phyloP scores from a whole-genome alignment of 2,888 invertebrate species.

The Drosophila colorata region DNA sequence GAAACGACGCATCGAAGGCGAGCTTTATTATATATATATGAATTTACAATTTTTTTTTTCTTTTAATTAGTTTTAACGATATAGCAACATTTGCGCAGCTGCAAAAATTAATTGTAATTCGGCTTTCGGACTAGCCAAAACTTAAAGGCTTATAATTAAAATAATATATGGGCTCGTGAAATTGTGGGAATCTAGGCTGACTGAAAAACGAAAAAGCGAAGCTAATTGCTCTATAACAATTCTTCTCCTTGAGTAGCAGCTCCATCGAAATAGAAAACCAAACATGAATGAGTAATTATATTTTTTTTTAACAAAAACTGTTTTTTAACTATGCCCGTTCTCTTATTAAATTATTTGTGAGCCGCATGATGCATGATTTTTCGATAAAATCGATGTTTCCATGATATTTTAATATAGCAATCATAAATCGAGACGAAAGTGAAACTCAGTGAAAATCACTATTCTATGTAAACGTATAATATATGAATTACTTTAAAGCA shows the following conservation, averaged over 20 bases:
- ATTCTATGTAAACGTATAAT: too few relatives aligned
- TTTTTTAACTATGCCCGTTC: background rate
- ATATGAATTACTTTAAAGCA: too few relatives aligned
- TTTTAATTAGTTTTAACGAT: constrained; percentile 31
- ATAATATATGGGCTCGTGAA: constrained; percentile 2
- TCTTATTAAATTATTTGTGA: background rate
- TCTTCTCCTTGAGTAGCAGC: background rate
- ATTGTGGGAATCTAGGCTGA: background rate
- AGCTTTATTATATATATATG: background rate
- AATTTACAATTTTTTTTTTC: background rate
- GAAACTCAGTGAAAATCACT: too few relatives aligned
- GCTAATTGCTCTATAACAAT: background rate
- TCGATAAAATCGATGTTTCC: too few relatives aligned
- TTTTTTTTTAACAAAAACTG: background rate
- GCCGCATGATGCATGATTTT: too few relatives aligned
- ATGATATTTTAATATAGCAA: too few relatives aligned
- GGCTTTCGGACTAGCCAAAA: constrained; percentile 2
- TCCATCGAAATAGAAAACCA: background rate
- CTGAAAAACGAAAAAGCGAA: background rate
- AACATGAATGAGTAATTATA: background rate
- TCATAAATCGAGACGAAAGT: too few relatives aligned
- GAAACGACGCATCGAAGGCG: background rate
- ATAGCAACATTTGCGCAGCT: constrained; percentile 20
- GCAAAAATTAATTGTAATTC: constrained; percentile 27
- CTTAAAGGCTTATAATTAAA: constrained; percentile 30